Base-by-base conservation (phyloP, 2,888 invertebrate species). In the Harpagoxenus sublaevis region DNA sequence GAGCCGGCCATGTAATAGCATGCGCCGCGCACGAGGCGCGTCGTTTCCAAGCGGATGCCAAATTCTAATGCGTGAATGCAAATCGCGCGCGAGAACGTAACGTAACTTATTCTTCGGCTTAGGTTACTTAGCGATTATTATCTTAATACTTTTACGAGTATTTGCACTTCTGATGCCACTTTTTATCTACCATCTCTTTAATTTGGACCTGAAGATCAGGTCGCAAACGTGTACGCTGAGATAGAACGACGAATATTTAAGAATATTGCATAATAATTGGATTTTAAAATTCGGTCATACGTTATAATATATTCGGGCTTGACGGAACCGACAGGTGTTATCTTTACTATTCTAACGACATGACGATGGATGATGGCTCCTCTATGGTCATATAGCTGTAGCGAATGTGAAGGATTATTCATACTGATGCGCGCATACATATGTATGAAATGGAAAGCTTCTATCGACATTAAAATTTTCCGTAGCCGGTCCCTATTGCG, bases 361-460 rank as follows among this genome's bases (percentile, higher is more conserved):
- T 48, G 71, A 79, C 60, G 79, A 81, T 81, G 60, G 66, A 71
- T 81, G 79, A 81, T 62, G 79, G 79, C 79, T 81, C 12, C 9
- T 81, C 60, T 81, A 71, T 39, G 60, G 57, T 71, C 28, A n/a
- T 60, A 39, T 60, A 39, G 60, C 48, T 62, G 31, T 70, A 70
- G 78, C 28, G 70, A 71, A 35, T 48, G 71, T 23, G 79, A 71
- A 71, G 71, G 60, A 81, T 81, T 81, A 71, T 81, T 62, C 60
- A 81, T 81, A 81, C 71, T 55, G 71, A 71, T 81, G 71, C 71
- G 71, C 71, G 71, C 71, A 81, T 81, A 71, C 79, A 81, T 81
- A 71, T 81, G 71, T 71, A 81, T 81, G 60, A 79, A 60, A 28
- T 12, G 60, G 39, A 51, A n/a, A 39, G 60, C 60, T 48, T 60